A percentile compares a stretch with the other conserved stretches of the same genome.
phyloP scores from a whole-genome alignment of 2,888 invertebrate genomes.

The Galeopsomyia nigrocyanea region DNA sequence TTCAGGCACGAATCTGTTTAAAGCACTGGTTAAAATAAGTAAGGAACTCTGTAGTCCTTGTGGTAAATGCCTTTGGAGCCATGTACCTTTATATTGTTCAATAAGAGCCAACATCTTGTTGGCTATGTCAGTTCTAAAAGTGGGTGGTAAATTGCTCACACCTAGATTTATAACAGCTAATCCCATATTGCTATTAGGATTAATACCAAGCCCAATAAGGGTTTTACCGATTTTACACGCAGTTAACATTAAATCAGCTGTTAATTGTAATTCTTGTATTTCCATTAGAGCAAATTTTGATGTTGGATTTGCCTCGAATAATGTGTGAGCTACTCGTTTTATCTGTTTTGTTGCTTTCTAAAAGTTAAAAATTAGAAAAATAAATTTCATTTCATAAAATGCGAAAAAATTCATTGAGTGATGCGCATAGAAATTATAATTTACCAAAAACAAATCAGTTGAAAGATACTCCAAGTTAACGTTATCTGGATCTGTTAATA shows the following conservation, averaged over 20 bases:
- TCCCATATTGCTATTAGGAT: conserved; percentile 73
- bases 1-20: conserved; percentile 70
- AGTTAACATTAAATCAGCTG: conserved; percentile 74
- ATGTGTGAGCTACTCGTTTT: conserved; percentile 70
- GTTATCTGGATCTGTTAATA: conserved; percentile 74
- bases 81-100: conserved; percentile 72
- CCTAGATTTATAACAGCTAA: conserved; percentile 74
- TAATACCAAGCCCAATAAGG: conserved; percentile 71
- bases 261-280: conserved; percentile 73
- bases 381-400: conserved; percentile 17
- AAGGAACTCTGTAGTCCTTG: conserved; percentile 71
- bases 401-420: neutral
- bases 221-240: conserved; percentile 73
- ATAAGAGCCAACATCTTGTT: conserved; percentile 73
- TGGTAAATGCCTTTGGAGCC: conserved; percentile 71
- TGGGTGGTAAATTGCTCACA: conserved; percentile 74
- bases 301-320: conserved; percentile 67
- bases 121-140: conserved; percentile 76
- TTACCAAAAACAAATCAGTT: conserved; percentile 72
- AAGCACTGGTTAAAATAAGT: conserved; percentile 69
- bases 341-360: conserved; percentile 73
- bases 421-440: neutral
- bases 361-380: conserved; percentile 47
- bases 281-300: conserved; percentile 69
- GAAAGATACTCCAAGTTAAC: conserved; percentile 73